Base-by-base conservation (phyloP, 2,797 vertebrate species). In the Dryobates pubescens region DNA sequence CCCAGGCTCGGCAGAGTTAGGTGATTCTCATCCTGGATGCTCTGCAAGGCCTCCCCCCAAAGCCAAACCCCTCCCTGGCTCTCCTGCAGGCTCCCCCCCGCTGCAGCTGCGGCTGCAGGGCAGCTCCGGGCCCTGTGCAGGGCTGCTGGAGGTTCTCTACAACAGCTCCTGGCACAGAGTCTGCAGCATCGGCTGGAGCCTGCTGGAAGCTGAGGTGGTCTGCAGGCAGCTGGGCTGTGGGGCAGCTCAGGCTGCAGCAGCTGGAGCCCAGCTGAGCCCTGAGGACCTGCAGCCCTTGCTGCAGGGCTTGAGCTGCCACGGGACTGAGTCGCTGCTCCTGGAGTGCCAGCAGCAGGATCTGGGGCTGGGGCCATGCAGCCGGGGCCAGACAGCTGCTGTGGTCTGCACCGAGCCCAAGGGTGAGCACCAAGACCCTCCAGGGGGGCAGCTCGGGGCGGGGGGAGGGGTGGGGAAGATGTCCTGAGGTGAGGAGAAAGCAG, bases 61-160 rank as follows among this genome's bases (percentile, higher is more conserved):
- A 49, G 47, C 51, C 14, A 9, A 14, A 53, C 23, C 49, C 7
- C 10, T 2, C 19, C 29, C 5, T 5, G 19, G 3, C 32, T 45
- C 10, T 5, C 6, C 3, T 20, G 20, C 89, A 92, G 91, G 92
- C 18, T 2, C 54, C 1, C 17, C 29, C 54, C 86, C 86, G 16
- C 24, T 77, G 63, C 49, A 81, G 30, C 9, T 97, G 69, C 84
- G 96, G 32, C 76, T 97, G 49, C 70, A 38, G 75, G 96, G 83
- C 0, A 95, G 97, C 6, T 72, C 96, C 8, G 81, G 94, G 51
- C 87, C 90, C 32, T 97, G 97, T 22, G 41, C 94, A 0, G 97
- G 97, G 16, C 89, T 72, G 10, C 86, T 97, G 68, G 97, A 98
- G 70, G 96, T 97, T n/a, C 95, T 95, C 72, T 89, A 95, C 23